These are phyloP conservation scores for Venusia cambrica DNA, from an alignment of 2,888 invertebrate species.

Conservation along the genomic window DNA sequence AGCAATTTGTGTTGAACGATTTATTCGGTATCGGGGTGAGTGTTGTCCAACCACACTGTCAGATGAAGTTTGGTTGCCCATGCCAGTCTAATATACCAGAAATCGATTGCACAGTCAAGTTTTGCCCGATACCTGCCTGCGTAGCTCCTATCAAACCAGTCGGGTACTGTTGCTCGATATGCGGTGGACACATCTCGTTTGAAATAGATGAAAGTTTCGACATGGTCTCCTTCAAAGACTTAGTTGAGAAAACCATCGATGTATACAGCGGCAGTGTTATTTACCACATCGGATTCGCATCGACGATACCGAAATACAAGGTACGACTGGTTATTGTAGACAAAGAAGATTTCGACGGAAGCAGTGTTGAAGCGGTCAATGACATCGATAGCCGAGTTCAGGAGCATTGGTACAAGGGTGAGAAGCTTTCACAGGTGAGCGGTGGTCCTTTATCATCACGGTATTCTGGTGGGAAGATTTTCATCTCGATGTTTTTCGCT, in stretches of 20 bases:
- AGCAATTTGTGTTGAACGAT: constrained; percentile 46
- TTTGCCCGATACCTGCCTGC: constrained; percentile 54
- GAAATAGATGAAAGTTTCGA: constrained; percentile 51
- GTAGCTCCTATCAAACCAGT: constrained; percentile 55
- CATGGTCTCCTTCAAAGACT: constrained; percentile 45
- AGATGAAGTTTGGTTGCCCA: constrained; percentile 53
- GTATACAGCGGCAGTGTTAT: constrained; percentile 43
- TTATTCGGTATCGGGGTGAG: constrained; percentile 36
- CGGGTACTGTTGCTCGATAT: constrained; percentile 68
- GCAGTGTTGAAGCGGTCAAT: constrained; percentile 52
- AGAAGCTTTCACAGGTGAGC: constrained; percentile 45
- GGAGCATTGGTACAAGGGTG: constrained; percentile 44
- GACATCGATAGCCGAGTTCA: constrained; percentile 45
- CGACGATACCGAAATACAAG: constrained; percentile 31
- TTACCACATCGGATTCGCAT: constrained; percentile 54
- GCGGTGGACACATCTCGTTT: constrained; percentile 58
- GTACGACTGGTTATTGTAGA: constrained; percentile 64
- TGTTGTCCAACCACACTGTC: constrained; percentile 32
- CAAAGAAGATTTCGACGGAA: constrained; percentile 54
- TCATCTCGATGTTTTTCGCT: constrained; percentile 56
- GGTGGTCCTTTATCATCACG: constrained; percentile 54
- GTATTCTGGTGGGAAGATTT: constrained; percentile 54
- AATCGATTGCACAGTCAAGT: constrained; percentile 57
- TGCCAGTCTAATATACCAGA: constrained; percentile 48
- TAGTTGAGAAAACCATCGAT: constrained; percentile 42